These are phyloP conservation scores for Physocephala rufipes DNA, from an alignment of 2,888 invertebrate species.

Conservation along the genomic window DNA sequence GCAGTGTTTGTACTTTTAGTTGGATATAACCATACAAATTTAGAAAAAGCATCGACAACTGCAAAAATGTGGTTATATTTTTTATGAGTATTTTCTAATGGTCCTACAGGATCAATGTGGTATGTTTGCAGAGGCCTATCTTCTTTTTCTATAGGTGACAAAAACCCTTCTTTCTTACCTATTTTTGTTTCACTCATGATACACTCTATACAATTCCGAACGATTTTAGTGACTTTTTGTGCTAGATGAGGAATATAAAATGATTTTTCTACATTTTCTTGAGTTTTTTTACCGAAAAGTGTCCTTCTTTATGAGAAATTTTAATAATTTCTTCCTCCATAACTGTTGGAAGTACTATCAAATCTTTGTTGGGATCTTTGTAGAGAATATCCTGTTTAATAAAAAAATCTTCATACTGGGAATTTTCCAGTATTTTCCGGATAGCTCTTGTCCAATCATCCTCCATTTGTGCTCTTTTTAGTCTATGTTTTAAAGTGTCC, in stretches of 20 bases:
- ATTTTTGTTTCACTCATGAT: too few relatives aligned
- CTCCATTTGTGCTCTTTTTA: background rate
- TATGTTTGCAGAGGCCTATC: background rate
- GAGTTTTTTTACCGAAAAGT: background rate
- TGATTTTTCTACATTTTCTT: background rate
- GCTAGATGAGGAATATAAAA: too few relatives aligned
- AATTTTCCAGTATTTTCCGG: background rate
- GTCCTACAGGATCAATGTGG: background rate
- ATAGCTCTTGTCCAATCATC: background rate
- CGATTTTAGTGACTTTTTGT: too few relatives aligned
- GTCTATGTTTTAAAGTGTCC: background rate
- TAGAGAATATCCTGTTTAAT: background rate
- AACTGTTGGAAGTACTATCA: background rate
- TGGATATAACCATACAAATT: conserved; percentile 50
- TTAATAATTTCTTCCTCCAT: background rate
- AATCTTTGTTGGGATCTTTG: background rate
- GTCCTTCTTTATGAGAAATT: background rate
- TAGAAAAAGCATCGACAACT: conserved; percentile 54
- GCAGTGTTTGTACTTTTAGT: conserved; percentile 41
- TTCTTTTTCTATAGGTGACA: background rate
- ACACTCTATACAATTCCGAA: too few relatives aligned
- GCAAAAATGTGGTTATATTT: background rate
- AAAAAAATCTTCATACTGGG: background rate
- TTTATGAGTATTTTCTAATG: background rate
- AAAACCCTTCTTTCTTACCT: background rate